A percentile compares a stretch with the other conserved stretches of the same genome.
Conservation (phyloP, 2,113 vertebrate genomes). For the Capra hircus region DNA sequence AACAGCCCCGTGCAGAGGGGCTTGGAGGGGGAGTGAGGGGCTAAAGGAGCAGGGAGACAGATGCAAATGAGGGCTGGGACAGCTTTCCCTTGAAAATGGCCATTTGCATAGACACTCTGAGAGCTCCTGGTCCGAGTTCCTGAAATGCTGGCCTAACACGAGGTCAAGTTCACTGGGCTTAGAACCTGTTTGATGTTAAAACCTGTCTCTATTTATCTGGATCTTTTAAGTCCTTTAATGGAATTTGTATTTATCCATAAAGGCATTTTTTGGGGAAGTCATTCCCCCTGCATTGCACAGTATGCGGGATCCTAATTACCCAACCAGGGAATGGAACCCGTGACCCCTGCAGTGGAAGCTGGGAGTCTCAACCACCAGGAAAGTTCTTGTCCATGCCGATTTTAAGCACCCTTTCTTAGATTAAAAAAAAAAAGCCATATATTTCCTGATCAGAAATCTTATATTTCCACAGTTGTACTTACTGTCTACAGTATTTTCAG, state of each 20-base stretch:
- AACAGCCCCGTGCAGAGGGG: not conserved
- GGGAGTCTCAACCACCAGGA: not conserved
- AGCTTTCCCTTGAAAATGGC: slow-evolving; percentile 37
- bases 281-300: not conserved
- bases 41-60: not conserved
- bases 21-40: not conserved
- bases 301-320: not conserved
- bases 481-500: not conserved
- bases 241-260: not conserved
- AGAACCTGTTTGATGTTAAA: not conserved
- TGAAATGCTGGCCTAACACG: too few species aligned
- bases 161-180: not conserved
- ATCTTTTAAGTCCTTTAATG: not conserved
- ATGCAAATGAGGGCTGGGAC: not conserved
- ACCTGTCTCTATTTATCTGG: not conserved
- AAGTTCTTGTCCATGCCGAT: not conserved
- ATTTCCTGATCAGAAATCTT: not conserved
- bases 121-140: not conserved
- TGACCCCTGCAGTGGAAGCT: not conserved
- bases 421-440: not conserved
- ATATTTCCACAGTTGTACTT: not conserved
- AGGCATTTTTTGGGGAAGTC: not conserved
- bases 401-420: not conserved
- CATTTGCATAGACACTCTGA: not conserved
- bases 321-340: not conserved